Evolutionary conservation across 1,140 invertebrate genomes (phyloP), one percentile per base, ranked within the genome.

Genomic region (Hyles euphorbiae): DNA sequence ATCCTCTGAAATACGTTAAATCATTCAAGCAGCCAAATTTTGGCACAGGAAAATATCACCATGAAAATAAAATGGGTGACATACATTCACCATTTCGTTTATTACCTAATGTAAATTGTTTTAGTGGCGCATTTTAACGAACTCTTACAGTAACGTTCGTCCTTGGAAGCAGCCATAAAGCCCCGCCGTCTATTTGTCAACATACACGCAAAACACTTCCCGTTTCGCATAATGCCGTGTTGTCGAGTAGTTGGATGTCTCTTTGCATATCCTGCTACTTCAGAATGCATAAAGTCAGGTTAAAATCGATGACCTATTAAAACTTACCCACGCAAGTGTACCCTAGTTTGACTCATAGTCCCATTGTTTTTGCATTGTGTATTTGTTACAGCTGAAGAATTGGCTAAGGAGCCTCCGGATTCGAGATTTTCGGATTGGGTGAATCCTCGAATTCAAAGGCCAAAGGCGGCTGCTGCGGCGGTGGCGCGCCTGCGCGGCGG

Each of bases 341-440:
- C 54, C 33, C 45, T 48, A 40, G 53, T 43, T 54, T 40, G 36
- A 40, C 36, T 54, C 40, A 12, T n/a, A 40, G 11, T 12, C 40
- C 3, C 4, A 45, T 54, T 54, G 11, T n/a, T 45, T 43, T 54
- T 34, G 4, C n/a, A 11, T 6, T 6, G 22, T 54, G 9, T 11
- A 9, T 44, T 40, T 43, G 49, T 65, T 74, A 22, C 67, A 90
- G 88, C 85, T 54, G 77, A 77, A 50, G 78, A 89, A 47, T 69
- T 90, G 54, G 76, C 81, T 9, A 83, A 81, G 47, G 87, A 89
- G 58, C 87, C 87, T 3, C 85, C 87, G 0, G 68, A 72, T 32
- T 80, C 81, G 52, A 80, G 88, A 52, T 90, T 87, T 60, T 65
- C 81, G 52, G 85, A 88, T 71, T 90, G 88, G 87, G 52, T 88